Evolutionary conservation across 1,140 invertebrate species (phyloP).

Genomic region (Magallana angulata): DNA sequence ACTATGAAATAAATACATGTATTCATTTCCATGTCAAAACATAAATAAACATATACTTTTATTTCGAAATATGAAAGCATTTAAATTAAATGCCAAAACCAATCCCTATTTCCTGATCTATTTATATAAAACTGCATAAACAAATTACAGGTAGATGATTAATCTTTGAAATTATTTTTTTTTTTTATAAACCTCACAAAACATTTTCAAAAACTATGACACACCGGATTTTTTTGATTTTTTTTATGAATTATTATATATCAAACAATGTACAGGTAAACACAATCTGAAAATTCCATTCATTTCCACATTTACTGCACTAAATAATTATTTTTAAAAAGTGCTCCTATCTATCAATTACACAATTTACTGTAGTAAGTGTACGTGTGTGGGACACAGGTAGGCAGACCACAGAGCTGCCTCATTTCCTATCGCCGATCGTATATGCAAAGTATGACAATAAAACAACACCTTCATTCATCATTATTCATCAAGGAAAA

Average conservation of each 20-base stretch:
- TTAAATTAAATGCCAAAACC: no score
- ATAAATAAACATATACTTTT: background rate
- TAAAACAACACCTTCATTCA: slow-evolving; percentile 21
- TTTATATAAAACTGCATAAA: no score
- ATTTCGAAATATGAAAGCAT: no score
- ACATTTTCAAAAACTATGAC: background rate
- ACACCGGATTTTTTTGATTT: no score
- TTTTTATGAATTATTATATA: background rate
- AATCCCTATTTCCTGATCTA: no score
- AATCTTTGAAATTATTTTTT: no score
- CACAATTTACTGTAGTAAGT: no score
- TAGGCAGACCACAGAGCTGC: background rate
- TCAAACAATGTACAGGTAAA: background rate
- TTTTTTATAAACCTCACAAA: no score
- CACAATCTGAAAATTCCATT: background rate
- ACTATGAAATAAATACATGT: background rate
- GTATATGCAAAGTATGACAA: background rate
- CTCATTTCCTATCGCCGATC: background rate
- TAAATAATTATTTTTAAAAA: no score
- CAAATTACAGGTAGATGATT: no score
- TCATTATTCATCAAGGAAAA: slow-evolving; percentile 36
- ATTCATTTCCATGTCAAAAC: background rate
- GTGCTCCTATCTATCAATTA: no score
- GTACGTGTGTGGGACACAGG: background rate
- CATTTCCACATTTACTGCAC: background rate